Evolutionary conservation across 2,113 vertebrate species (phyloP), one percentile per base, ranked within the genome.

Genomic region (Phoxinus phoxinus): DNA sequence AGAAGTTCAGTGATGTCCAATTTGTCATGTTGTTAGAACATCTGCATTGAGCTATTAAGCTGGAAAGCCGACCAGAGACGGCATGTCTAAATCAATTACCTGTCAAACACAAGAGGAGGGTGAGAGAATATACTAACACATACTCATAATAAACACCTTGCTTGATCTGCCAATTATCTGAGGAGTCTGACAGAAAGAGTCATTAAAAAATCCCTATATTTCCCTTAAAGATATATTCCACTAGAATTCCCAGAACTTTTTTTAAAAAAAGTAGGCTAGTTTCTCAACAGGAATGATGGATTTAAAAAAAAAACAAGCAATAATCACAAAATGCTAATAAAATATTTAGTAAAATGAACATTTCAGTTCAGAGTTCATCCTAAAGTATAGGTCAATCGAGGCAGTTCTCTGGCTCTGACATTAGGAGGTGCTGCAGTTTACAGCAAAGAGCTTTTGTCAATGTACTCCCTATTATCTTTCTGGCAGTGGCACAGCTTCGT

Each of bases 41-140:
- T 74, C 72, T 74, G 41, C 74, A 53, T 51, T 76, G 8, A 76
- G 74, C 74, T 76, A 53, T 76, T 76, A 76, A 76, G 27, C 74
- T 51, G 74, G 48, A 76, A 76, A 51, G 59, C 74, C 27, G 27
- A 76, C 32, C 48, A 51, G 17, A 76, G 25, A 76, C 44, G 21
- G 74, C 72, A 3, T 46, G n/a, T 73, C 71, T 73, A 46, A n/a
- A 44, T 44, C 69, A 25, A 25, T 73, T 46, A 46, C 41, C 71
- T 27, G 71, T 46, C 41, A 74, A 74, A 48, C 41, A 27, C n/a
- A 73, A n/a, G 23, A 73, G 11, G n/a, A 41, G 19, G 30, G 7
- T 19, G 67, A 41, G 21, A 74, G n/a, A 25, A 46, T 25, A 8
- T 25, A 25, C 5, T 25, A 46, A 74, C 37, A 15, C 37, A 59